Evolutionary conservation across 2,888 invertebrate genomes (phyloP).

Genomic region (Stenodema calcarata): DNA sequence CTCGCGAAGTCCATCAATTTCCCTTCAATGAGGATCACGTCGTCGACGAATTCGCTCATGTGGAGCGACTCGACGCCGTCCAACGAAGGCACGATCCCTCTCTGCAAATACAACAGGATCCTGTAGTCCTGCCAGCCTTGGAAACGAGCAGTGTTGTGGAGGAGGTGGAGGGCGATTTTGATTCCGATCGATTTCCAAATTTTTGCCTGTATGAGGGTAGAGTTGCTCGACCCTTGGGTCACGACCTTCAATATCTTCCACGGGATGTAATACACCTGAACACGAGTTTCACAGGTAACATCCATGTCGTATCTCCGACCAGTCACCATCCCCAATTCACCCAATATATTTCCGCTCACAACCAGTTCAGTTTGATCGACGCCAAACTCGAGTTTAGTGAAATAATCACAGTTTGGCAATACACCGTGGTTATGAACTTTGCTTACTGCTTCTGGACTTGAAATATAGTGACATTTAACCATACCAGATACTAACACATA

Average conservation of each 20-base stretch:
- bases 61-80: constrained; percentile 17
- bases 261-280: constrained; percentile 49
- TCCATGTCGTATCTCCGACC: constrained; percentile 50
- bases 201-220: constrained; percentile 23
- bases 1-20: constrained; percentile 41
- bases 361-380: constrained; percentile 31
- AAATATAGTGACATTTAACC: constrained; percentile 6
- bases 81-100: constrained; percentile 34
- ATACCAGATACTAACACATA: constrained; percentile 34
- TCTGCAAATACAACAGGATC: constrained; percentile 36
- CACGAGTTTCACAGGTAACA: constrained; percentile 47
- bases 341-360: constrained; percentile 48
- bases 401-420: constrained; percentile 50
- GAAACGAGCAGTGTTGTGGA: constrained; percentile 38
- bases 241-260: constrained; percentile 33
- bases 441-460: not conserved
- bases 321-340: constrained; percentile 49
- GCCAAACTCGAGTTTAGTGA: constrained; percentile 37
- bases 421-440: not conserved
- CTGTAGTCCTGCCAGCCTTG: constrained; percentile 48
- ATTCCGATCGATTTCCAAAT: constrained; percentile 50
- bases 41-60: constrained; percentile 38
- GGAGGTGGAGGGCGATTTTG: constrained; percentile 37
- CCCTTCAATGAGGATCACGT: constrained; percentile 50
- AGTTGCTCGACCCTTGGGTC: constrained; percentile 7